Evolutionary conservation across 2,797 vertebrate genomes (phyloP), one percentile per base, ranked within the genome.

Genomic region (Acanthis flammea): DNA sequence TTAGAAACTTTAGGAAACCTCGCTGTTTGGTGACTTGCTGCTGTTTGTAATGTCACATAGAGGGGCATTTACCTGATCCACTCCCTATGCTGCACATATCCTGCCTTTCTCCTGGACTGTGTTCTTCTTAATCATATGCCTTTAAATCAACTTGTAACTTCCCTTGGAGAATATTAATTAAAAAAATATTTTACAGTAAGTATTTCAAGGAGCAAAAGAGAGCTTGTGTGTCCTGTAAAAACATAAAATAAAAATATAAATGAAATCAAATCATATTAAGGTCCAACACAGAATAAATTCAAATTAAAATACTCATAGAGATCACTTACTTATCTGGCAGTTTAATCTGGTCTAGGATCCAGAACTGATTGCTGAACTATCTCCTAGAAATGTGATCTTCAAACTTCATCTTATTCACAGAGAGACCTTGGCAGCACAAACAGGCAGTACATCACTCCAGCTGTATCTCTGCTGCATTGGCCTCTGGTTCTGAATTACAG

Each of bases 401-500:
- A 91, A 88, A 94, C 79, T 94, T 82, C 92, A 94, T 92, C 92
- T 96, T 95, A 92, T 76, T 91, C 90, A 78, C 66, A 60, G 33
- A 63, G 84, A 94, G 90, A 92, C 95, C 95, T 96, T 95, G 91
- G 95, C 94, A 94, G 91, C 89, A 74, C 70, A 94, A 93, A 81
- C 91, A 97, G 92, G 92, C 91, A 92, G 88, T 96, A 95, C 92
- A 96, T 96, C 95, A 96, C 87, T 94, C 58, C 82, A 73, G 77
- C 85, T 79, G 70, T 81, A 62, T 94, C 92, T 94, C 70, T 89
- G 79, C 88, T 95, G 88, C 95, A 76, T 88, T 92, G 95, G 94
- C 92, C 95, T 94, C 95, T 95, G 75, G 81, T 93, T 96, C 95
- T 95, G 94, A 97, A 97, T 96, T 95, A 95, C 92, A 88, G 83